phyloP scores from a whole-genome alignment of 2,797 vertebrate species.

The Spinibarbus caldwelli region DNA sequence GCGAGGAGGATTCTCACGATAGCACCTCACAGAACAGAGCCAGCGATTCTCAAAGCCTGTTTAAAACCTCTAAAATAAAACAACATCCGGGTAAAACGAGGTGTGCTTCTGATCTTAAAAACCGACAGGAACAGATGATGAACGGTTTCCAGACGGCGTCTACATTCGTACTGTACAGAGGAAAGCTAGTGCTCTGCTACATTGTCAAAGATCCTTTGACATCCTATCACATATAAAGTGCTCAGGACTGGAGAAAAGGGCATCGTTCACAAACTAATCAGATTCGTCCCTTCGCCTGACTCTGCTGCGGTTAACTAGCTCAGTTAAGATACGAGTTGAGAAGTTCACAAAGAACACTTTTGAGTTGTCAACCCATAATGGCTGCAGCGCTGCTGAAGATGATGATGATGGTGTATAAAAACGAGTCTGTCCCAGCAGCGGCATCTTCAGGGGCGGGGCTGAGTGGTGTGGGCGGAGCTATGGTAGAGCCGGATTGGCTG shows the following conservation, averaged over 20 bases:
- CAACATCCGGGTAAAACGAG: background rate
- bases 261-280: constrained; percentile 34
- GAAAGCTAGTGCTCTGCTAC: constrained; percentile 77
- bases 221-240: constrained; percentile 77
- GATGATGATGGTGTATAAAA: constrained; percentile 1
- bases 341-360: constrained; percentile 37
- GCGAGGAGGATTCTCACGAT: background rate
- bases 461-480: constrained; percentile 14
- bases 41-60: background rate
- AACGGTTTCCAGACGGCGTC: constrained; percentile 43
- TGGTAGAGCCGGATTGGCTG: constrained; percentile 26
- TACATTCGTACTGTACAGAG: constrained; percentile 78
- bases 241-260: constrained; percentile 63
- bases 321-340: constrained; percentile 55
- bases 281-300: constrained; percentile 53
- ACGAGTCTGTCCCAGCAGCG: background rate
- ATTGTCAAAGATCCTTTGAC: constrained; percentile 68
- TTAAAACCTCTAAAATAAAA: background rate
- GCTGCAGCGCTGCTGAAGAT: background rate
- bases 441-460: background rate
- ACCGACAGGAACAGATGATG: constrained; percentile 1
- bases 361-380: background rate
- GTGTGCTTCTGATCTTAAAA: background rate
- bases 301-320: constrained; percentile 59
- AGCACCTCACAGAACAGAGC: background rate